phyloP scores from a whole-genome alignment of 2,797 vertebrate species.

The Lophius americanus region DNA sequence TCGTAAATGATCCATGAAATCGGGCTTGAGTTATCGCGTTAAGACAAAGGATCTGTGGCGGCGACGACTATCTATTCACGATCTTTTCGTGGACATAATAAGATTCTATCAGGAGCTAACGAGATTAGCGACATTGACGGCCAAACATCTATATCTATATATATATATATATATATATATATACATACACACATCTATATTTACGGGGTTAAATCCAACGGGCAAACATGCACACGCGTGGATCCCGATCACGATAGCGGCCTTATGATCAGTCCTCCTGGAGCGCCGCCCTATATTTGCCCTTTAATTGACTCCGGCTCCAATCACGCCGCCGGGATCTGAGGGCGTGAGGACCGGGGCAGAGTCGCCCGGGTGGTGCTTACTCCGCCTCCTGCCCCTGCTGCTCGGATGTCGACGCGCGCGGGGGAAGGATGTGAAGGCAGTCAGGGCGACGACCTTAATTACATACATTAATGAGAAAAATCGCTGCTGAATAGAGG shows the following conservation, averaged over 20 bases:
- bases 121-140: background rate
- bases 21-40: no score
- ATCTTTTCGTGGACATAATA: no score
- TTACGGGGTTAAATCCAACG: background rate
- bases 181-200: background rate
- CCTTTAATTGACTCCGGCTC: conserved; percentile 34
- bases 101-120: background rate
- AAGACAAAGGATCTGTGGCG: no score
- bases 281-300: background rate
- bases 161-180: no score
- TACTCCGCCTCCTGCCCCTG: conserved; percentile 42
- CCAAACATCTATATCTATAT: background rate
- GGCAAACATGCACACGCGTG: background rate
- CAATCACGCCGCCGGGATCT: conserved; percentile 47
- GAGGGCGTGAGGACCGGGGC: conserved; percentile 27
- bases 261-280: conserved; percentile 19
- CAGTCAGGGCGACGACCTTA: conserved; percentile 14
- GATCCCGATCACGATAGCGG: background rate
- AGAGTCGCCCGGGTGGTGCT: conserved; percentile 41
- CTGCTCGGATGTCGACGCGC: conserved; percentile 35
- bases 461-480: conserved; percentile 30
- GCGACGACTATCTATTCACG: no score
- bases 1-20: no score
- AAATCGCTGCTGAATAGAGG: background rate
- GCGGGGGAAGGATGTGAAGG: conserved; percentile 22